phyloP scores from a whole-genome alignment of 2,113 vertebrate species.

The Scomber scombrus region DNA sequence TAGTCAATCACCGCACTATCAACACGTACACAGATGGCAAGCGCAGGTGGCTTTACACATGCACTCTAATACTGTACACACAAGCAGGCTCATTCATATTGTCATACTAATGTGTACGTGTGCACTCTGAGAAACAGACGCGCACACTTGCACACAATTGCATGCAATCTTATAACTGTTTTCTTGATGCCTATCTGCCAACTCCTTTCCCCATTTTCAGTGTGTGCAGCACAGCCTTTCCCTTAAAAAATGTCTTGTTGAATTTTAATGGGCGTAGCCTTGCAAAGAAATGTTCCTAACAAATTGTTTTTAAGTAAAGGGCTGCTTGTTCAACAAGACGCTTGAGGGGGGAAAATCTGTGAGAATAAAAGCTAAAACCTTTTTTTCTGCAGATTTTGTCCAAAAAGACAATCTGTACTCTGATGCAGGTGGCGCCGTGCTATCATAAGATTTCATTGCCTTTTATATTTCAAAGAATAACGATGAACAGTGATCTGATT shows the following conservation, averaged over 20 bases:
- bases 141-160: slow-evolving; percentile 11
- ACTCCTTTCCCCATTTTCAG: slow-evolving; percentile 15
- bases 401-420: no score
- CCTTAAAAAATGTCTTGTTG: background rate
- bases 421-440: background rate
- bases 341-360: background rate
- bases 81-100: slow-evolving; percentile 21
- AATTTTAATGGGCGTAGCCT: slow-evolving; percentile 22
- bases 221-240: background rate
- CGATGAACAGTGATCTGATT: slow-evolving; percentile 57
- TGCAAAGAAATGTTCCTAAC: background rate
- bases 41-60: slow-evolving; percentile 29
- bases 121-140: slow-evolving; percentile 14
- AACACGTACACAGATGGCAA: slow-evolving; percentile 55
- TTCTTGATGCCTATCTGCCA: slow-evolving; percentile 35
- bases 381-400: background rate
- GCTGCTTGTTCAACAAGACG: background rate
- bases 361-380: background rate
- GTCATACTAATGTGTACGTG: background rate
- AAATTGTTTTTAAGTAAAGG: background rate
- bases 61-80: slow-evolving; percentile 22
- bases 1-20: slow-evolving; percentile 63
- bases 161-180: slow-evolving; percentile 31
- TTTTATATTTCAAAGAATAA: slow-evolving; percentile 29
- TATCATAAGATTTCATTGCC: background rate